These are phyloP conservation scores for Spialia ferax DNA, from an alignment of 2,888 invertebrate species.

Conservation along the genomic window DNA sequence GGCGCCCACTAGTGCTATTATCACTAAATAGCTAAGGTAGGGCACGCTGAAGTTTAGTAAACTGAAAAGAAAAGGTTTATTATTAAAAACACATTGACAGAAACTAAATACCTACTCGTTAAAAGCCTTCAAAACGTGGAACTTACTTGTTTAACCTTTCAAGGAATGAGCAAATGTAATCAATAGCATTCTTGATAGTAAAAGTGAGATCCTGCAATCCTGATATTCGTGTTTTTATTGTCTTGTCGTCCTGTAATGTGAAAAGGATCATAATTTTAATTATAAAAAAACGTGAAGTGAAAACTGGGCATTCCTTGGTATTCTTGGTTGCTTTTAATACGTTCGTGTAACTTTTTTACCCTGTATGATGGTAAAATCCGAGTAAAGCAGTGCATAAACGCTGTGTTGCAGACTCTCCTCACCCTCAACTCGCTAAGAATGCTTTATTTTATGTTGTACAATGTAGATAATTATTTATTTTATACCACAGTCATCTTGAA, in stretches of 20 bases:
- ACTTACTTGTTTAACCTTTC: constrained; percentile 78
- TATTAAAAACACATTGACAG: not conserved
- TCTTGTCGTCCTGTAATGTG: constrained; percentile 72
- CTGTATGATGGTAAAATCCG: no score
- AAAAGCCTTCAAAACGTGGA: not conserved
- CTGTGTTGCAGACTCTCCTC: no score
- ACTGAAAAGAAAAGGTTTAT: constrained; percentile 58
- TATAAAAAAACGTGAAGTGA: no score
- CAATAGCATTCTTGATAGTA: constrained; percentile 79
- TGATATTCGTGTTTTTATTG: constrained; percentile 68
- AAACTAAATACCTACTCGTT: not conserved
- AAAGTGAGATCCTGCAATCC: constrained; percentile 78
- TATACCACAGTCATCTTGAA: no score
- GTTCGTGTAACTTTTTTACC: no score
- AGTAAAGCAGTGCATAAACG: no score
- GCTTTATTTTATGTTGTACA: no score
- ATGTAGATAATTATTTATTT: no score
- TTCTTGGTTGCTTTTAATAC: no score
- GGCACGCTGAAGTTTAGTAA: constrained; percentile 76
- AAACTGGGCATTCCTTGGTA: no score
- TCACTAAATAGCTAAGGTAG: constrained; percentile 74
- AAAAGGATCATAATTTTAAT: not conserved
- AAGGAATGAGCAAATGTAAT: constrained; percentile 74
- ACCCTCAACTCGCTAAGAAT: no score
- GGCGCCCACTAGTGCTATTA: constrained; percentile 60